Percentiles rank a stretch among this genome's conserved stretches.
phyloP scores from a whole-genome alignment of 2,113 vertebrate species.

The Pseudopodoces humilis region DNA sequence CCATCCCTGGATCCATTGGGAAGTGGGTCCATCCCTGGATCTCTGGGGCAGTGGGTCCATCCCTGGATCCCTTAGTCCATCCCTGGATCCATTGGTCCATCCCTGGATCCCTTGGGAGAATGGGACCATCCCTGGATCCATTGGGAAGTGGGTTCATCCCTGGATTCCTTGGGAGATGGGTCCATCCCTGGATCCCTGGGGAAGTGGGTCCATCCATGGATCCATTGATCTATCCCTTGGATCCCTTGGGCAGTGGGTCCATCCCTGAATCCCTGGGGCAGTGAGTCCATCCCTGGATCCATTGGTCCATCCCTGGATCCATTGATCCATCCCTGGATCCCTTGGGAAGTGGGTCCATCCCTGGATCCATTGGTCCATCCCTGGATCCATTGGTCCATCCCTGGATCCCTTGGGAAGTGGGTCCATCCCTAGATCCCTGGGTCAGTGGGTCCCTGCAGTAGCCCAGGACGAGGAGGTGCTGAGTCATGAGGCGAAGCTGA shows the following conservation, averaged over 20 bases:
- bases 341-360: background rate
- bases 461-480: background rate
- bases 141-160: background rate
- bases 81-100: background rate
- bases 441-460: fast-evolving
- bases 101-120: background rate
- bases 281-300: background rate
- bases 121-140: background rate
- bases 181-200: background rate
- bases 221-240: background rate
- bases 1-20: background rate
- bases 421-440: background rate
- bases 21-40: background rate
- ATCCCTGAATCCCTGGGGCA: background rate
- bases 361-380: fast-evolving
- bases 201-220: background rate
- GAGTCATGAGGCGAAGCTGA: background rate
- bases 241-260: background rate
- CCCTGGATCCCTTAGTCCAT: background rate
- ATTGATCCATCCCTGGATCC: background rate
- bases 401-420: background rate
- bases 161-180: background rate
- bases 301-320: background rate
- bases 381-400: too few species aligned
- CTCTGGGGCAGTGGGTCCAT: background rate